These are phyloP conservation scores for Oncopeltus fasciatus DNA, from an alignment of 1,140 invertebrate species.

Conservation along the genomic window DNA sequence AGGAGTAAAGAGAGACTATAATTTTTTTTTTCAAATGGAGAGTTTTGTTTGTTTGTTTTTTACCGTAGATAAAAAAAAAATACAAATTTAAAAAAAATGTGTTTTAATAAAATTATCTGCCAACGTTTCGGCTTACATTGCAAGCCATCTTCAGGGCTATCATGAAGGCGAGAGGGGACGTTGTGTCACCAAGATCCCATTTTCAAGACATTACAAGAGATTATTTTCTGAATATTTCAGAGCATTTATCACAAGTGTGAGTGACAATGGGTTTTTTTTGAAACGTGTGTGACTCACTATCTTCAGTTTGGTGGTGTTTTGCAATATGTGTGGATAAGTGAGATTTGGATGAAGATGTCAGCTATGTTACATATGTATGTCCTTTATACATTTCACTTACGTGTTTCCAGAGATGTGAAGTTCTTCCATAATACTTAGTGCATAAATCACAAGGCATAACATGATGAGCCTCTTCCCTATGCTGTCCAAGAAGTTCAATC, in stretches of 20 bases:
- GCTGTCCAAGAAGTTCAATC: conserved; percentile 36
- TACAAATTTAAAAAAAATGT: no score
- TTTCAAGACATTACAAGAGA: conserved; percentile 23
- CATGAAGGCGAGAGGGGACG: no score
- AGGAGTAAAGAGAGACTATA: no score
- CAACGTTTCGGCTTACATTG: no score
- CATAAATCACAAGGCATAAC: conserved; percentile 46
- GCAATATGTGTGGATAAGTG: conserved; percentile 41
- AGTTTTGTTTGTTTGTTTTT: no score
- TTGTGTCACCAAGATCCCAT: no score
- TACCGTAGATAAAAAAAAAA: no score
- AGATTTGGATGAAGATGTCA: conserved; percentile 42
- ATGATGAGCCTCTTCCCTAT: conserved; percentile 37
- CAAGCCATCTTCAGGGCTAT: no score
- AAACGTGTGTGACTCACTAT: not conserved
- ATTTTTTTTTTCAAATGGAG: no score
- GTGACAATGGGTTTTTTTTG: conserved; percentile 13
- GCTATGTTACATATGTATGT: conserved; percentile 42
- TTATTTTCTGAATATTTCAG: conserved; percentile 26
- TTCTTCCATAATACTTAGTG: conserved; percentile 44
- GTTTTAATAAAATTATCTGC: no score
- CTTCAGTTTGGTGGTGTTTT: conserved; percentile 35
- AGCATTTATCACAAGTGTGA: conserved; percentile 25
- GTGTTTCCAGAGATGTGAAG: conserved; percentile 48
- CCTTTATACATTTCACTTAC: conserved; percentile 45